phyloP scores from a whole-genome alignment of 2,888 invertebrate species.

The Parapristionchus giblindavisi region DNA sequence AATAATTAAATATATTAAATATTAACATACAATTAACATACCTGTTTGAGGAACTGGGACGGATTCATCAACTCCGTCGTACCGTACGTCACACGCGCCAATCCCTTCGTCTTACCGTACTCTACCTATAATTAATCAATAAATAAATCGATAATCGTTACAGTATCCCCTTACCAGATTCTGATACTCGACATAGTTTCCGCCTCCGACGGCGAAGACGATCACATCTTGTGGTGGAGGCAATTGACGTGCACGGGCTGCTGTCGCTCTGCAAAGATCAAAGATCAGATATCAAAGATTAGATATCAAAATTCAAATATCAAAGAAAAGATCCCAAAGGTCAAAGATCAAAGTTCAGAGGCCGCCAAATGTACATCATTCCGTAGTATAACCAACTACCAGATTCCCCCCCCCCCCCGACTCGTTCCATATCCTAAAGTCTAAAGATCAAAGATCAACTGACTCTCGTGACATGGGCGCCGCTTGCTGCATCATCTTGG shows the following conservation, averaged over 20 bases:
- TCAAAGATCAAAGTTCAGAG: no score
- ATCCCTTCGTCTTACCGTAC: slow-evolving; percentile 81
- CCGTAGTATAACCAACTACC: no score
- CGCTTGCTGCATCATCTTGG: slow-evolving; percentile 82
- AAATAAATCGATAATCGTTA: not conserved
- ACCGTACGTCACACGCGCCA: slow-evolving; percentile 86
- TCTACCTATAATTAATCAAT: slow-evolving; percentile 76
- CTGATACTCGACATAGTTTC: slow-evolving; percentile 99
- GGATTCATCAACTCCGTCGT: slow-evolving; percentile 93
- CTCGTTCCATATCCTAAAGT: no score
- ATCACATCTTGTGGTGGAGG: slow-evolving; percentile 70
- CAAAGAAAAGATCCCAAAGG: no score
- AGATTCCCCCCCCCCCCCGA: no score
- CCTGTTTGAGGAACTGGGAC: slow-evolving; percentile 89
- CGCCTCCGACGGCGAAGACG: slow-evolving; percentile 74
- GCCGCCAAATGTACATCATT: no score
- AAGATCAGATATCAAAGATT: no score
- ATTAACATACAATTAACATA: no score
- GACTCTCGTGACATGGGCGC: slow-evolving; percentile 12
- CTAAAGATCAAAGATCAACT: no score
- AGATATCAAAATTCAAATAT: no score
- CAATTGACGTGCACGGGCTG: slow-evolving; percentile 49
- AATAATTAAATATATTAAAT: no score
- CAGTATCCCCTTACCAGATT: slow-evolving; percentile 77
- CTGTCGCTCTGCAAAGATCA: not conserved